A percentile compares a stretch with the other conserved stretches of the same genome.
Conservation (phyloP, 2,888 invertebrate genomes). For the Ectemnius lituratus region DNA sequence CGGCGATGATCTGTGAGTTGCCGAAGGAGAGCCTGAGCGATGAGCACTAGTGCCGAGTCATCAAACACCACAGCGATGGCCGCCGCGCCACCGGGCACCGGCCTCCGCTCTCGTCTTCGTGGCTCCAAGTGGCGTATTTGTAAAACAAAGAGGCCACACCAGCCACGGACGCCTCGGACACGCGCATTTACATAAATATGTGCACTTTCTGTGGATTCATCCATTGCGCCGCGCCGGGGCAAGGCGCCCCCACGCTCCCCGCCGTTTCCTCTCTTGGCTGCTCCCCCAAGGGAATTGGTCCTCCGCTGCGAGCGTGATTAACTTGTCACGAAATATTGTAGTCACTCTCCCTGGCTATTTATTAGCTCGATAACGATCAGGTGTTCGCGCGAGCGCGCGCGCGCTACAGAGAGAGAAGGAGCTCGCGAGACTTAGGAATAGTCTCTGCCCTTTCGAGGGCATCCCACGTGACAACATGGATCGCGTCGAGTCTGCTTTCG, state of each 20-base stretch:
- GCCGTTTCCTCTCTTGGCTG: background rate
- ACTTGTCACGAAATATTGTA: conserved; percentile 75
- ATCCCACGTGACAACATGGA: conserved; percentile 41
- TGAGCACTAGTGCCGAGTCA: conserved; percentile 60
- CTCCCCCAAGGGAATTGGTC: conserved; percentile 58
- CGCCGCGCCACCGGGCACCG: conserved; percentile 24
- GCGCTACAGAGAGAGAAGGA: background rate
- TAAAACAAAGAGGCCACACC: conserved; percentile 59
- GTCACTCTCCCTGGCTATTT: conserved; percentile 73
- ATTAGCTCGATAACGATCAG: conserved; percentile 67
- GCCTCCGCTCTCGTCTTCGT: conserved; percentile 11
- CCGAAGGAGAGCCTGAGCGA: conserved; percentile 25
- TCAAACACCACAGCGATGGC: conserved; percentile 62
- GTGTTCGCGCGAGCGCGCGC: conserved; percentile 16
- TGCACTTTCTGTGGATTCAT: conserved; percentile 72
- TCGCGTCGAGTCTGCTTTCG: conserved; percentile 7
- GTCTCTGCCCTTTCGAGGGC: conserved; percentile 34
- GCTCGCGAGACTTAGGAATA: conserved; percentile 26
- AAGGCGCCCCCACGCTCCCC: conserved; percentile 9
- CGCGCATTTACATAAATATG: conserved; percentile 73
- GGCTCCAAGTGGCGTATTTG: conserved; percentile 59
- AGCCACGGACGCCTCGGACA: conserved; percentile 23
- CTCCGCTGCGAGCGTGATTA: conserved; percentile 68
- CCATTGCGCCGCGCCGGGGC: conserved; percentile 42
- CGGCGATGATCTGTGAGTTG: conserved; percentile 54